Evolutionary conservation across 1,140 invertebrate species (phyloP), one percentile per base, ranked within the genome.

Genomic region (Anthonomus grandis): DNA sequence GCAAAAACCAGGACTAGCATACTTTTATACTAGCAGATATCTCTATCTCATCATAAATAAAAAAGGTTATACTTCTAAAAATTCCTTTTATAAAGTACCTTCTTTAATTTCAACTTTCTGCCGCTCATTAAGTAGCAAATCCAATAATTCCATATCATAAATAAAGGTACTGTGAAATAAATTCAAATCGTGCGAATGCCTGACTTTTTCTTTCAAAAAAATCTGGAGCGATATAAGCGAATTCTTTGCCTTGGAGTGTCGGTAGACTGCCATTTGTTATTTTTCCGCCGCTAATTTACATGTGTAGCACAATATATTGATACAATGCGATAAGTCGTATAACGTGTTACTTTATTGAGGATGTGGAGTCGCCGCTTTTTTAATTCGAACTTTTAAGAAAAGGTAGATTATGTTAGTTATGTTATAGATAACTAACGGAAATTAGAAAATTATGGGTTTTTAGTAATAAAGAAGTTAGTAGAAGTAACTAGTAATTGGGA

Each of bases 281-380:
- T 44, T 44, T 21, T 44, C 19, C 41, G 9, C 41, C 4, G 41
- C 24, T 44, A 44, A 44, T 44, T 44, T 44, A 44, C 41, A 44
- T 44, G 8, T 44, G 41, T 21, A 44, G 19, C 19, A 44, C 19
- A 21, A 44, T 44, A 44, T 22, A 44, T 44, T 44, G 41, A 17
- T 22, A 44, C 19, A 44, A 22, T 44, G 17, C 24, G 17, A 22
- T 44, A n/a, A n/a, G 19, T 18, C 17, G 8, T 44, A 38, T 38
- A n/a, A 6, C 24, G 19, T 21, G 13, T 12, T 22, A 22, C 19
- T 44, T 44, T 44, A 44, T 44, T 21, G 41, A 44, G 41, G 41
- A 44, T 44, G 41, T 12, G 17, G 17, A 18, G n/a, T n/a, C n/a
- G n/a, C n/a, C n/a, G n/a, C n/a, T n/a, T n/a, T n/a, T n/a, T n/a